phyloP scores from a whole-genome alignment of 2,797 vertebrate genomes.

The Octomys mimax region DNA sequence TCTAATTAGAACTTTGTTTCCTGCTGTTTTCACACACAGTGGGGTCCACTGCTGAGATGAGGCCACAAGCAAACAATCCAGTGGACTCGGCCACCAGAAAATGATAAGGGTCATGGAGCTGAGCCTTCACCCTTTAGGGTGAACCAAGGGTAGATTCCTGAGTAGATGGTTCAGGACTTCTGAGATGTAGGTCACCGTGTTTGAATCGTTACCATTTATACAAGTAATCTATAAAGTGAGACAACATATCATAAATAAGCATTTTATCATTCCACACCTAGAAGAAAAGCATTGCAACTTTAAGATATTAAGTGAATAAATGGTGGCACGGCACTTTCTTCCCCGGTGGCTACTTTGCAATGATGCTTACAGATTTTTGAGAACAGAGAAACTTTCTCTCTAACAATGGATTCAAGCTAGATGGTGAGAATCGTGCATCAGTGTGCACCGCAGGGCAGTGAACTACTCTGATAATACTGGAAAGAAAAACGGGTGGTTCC shows the following conservation, averaged over 20 bases:
- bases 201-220: background rate
- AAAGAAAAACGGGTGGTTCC: background rate
- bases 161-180: background rate
- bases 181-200: background rate
- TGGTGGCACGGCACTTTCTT: background rate
- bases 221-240: background rate
- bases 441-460: background rate
- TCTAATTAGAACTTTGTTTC: background rate
- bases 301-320: background rate
- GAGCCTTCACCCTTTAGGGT: background rate
- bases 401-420: background rate
- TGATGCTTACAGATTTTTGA: background rate
- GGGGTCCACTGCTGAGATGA: background rate
- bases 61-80: background rate
- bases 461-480: background rate
- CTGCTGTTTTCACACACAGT: background rate
- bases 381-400: background rate
- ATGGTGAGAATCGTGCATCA: background rate
- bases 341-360: background rate
- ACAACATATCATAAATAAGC: background rate
- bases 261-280: background rate
- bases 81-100: background rate
- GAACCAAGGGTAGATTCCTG: background rate
- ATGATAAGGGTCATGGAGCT: background rate
- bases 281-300: background rate